Evolutionary conservation across 2,888 invertebrate genomes (phyloP), one percentile per base, ranked within the genome.

Genomic region (Ormia ochracea): DNA sequence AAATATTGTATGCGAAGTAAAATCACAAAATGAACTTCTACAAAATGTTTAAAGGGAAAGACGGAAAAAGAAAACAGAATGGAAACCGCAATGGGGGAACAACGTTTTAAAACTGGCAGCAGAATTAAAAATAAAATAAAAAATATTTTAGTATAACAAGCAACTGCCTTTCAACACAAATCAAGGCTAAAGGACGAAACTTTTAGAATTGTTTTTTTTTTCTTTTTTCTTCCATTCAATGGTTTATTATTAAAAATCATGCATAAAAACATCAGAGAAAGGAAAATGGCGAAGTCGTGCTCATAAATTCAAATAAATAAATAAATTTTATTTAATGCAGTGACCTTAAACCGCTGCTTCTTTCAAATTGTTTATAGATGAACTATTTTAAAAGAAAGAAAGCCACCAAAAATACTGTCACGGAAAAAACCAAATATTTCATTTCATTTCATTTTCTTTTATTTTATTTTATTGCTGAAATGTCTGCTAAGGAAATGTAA

Each of bases 401-500:
- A 54, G 31, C 14, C 26, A 26, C 7, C 7, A 28, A 43, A 31
- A 21, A n/a, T 58, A 12, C 43, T 14, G 59, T 41, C 17, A 7
- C 14, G 33, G 19, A 28, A 19, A 9, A 63, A 36, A n/a, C n/a
- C n/a, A n/a, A n/a, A n/a, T n/a, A n/a, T n/a, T n/a, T n/a, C n/a
- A n/a, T n/a, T n/a, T n/a, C n/a, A n/a, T n/a, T n/a, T n/a, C n/a
- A n/a, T n/a, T n/a, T n/a, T n/a, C n/a, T n/a, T n/a, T n/a, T n/a
- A n/a, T n/a, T n/a, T n/a, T n/a, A 48, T 28, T 4, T 5, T 28
- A 26, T 38, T 66, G 52, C 54, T 54, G 31, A 52, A 43, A 36
- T 31, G 72, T 73, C 72, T 73, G 72, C 28, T 54, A 26, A 63
- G 63, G 54, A 73, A 73, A 36, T 45, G 14, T 61, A 33, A 61